Base-by-base conservation (phyloP, 2,797 vertebrate species). In the Acipenser oxyrinchus region DNA sequence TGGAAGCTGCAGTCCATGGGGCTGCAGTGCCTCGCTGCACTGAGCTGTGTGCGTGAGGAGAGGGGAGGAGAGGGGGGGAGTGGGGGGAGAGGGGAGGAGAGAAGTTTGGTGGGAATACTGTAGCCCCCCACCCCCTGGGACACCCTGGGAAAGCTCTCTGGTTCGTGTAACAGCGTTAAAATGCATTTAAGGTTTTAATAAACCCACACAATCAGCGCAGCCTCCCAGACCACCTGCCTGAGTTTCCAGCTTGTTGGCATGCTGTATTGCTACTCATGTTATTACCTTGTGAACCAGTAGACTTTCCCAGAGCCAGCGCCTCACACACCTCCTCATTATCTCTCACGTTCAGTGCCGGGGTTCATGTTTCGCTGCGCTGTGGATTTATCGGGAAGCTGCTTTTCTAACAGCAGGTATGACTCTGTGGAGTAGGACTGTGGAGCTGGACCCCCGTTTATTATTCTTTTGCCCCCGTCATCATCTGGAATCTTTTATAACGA, bases 121-220 rank as follows among this genome's bases (percentile, higher is more conserved):
- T n/a, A n/a, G 12, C 10, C 55, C 12, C 55, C 55, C 12, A n/a
- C 55, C 55, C 55, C 55, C 55, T 8, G 55, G 55, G 55, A 58
- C 55, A n/a, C 62, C 77, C 73, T 83, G 82, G 75, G 79, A 82
- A 82, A 68, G 58, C 6, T 48, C 53, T 70, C 74, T 11, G 8
- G 68, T 70, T 64, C 23, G 48, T n/a, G 63, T 72, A 71, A 67
- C 75, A 71, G 63, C 69, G 66, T 69, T 63, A 70, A 74, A 74
- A 71, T 67, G 74, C 77, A 55, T 18, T 68, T 62, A 72, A 68
- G 37, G 8, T 75, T 69, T 75, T 52, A 12, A 68, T 12, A 68
- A 5, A 12, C 57, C 68, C 74, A 72, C 73, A 60, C 10, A 23
- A 11, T 6, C 49, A 8, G 15, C 23, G 7, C 51, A 10, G 64